These are phyloP conservation scores for Nomada ferruginata DNA, from an alignment of 2,888 invertebrate genomes.

Conservation along the genomic window DNA sequence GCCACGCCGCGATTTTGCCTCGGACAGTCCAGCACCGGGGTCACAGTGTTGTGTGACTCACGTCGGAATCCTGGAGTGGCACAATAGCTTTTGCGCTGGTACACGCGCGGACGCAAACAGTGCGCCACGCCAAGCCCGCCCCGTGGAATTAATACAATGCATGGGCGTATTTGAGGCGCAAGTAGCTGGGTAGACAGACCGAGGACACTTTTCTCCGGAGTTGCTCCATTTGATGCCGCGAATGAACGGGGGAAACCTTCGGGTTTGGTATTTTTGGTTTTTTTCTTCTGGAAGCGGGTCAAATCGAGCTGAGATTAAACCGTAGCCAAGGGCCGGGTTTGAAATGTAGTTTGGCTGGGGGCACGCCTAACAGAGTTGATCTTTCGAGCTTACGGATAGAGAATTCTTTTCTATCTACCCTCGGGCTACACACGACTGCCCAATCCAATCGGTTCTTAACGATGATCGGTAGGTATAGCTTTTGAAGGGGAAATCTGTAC, in stretches of 20 bases:
- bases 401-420: no score
- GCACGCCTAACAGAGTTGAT: no score
- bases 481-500: no score
- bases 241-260: background rate
- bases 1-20: slow-evolving; percentile 46
- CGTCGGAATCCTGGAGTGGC: slow-evolving; percentile 71
- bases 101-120: slow-evolving; percentile 34
- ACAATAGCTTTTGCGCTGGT: slow-evolving; percentile 69
- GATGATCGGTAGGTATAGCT: no score
- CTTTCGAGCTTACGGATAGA: no score
- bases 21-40: slow-evolving; percentile 58
- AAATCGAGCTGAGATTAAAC: no score
- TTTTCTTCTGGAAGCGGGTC: no score
- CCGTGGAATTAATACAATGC: slow-evolving; percentile 31
- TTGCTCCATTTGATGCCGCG: background rate
- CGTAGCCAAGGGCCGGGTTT: no score
- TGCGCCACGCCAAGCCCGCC: slow-evolving; percentile 11
- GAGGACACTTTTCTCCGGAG: background rate
- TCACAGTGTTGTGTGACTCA: slow-evolving; percentile 66
- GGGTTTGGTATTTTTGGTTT: background rate
- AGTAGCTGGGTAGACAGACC: background rate
- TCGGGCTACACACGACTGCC: no score
- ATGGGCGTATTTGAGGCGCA: background rate
- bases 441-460: no score
- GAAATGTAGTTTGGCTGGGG: no score